Evolutionary conservation across 2,888 invertebrate species (phyloP), one percentile per base, ranked within the genome.

Genomic region (Ptychoptera contaminata): DNA sequence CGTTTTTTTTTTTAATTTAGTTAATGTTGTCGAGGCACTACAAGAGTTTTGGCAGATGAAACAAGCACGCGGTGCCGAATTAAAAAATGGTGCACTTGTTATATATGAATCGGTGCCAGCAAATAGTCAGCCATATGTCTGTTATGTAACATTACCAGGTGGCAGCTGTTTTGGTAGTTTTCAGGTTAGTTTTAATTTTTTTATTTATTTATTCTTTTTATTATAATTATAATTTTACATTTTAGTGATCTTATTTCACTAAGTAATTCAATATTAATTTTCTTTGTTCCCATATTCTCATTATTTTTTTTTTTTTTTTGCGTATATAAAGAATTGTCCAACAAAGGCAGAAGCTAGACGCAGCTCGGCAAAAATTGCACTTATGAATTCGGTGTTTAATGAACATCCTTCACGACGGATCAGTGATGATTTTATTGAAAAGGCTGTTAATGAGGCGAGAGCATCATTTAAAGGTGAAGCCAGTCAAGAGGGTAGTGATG

Each of bases 1-100:
- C n/a, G n/a, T n/a, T 37, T 38, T 34, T 47, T 44, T 41, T 49
- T 41, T 49, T 9, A 42, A 67, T 69, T 38, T 73, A 82, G 92
- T 93, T 54, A 92, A 93, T 70, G 92, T 93, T 49, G 92, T 93
- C 47, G 92, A 93, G 67, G 92, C 92, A 8, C 70, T 93, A 46
- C 92, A 93, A 66, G 92, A 93, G 69, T 93, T 93, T 68, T 93
- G 93, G 93, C 91, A 92, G 71, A 88, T 91, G 87, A 93, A 93
- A 68, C 85, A 87, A 54, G 79, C 87, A 42, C 72, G 90, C 49
- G 88, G 87, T 52, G 80, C 82, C 14, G 88, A 87, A 56, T 70
- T 86, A 50, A 79, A 85, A 56, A 82, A 87, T 57, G 91, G 88
- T 47, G 91, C 91, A 15, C 76, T 91, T 55, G 91, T 93, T 55